Base-by-base conservation (phyloP, 1,140 invertebrate genomes). In the Drosophila sulfurigaster region DNA sequence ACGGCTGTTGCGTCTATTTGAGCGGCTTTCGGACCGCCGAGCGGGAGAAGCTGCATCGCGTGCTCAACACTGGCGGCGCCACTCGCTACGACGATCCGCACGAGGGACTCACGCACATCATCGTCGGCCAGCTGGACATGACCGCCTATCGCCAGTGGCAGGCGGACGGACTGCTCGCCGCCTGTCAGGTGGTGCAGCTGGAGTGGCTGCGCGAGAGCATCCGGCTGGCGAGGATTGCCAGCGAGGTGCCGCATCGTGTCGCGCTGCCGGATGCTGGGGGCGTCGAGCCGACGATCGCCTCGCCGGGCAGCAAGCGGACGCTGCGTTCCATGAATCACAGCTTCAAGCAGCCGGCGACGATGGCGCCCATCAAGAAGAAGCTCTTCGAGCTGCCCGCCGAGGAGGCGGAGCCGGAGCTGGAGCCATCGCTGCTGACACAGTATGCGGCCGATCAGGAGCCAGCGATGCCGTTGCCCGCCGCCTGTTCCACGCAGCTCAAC, bases 51-150 rank as follows among this genome's bases (percentile, higher is more conserved):
- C 88, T 98, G 1, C 94, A 95, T 46, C 95, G 95, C 77, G 95
- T 97, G 15, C 93, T 98, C 3, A 97, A 97, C 78, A 94, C 95
- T 11, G 95, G 96, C 20, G 97, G 97, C 41, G 98, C 96, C 30
- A 96, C 96, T 8, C 94, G 97, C 72, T 96, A 97, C 72, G 96
- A 96, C 82, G 94, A 95, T 56, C 94, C 97, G 57, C 95, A 95
- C 75, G 96, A 96, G 57, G 94, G 95, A 75, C 94, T 98, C 3
- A 97, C 97, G 0, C 97, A 98, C 92, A 95, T 97, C 32, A 94
- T 97, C 20, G 94, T 97, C 16, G 96, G 96, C 1, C 95, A 96
- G 75, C 62, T 93, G 41, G 93, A 93, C 7, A 81, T 82, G 32
- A 35, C 49, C 2, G 91, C 87, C n/a, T 81, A 85, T 13, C 13